Conservation (phyloP, 1,140 invertebrate species). For the Drosophila parabipectinata region DNA sequence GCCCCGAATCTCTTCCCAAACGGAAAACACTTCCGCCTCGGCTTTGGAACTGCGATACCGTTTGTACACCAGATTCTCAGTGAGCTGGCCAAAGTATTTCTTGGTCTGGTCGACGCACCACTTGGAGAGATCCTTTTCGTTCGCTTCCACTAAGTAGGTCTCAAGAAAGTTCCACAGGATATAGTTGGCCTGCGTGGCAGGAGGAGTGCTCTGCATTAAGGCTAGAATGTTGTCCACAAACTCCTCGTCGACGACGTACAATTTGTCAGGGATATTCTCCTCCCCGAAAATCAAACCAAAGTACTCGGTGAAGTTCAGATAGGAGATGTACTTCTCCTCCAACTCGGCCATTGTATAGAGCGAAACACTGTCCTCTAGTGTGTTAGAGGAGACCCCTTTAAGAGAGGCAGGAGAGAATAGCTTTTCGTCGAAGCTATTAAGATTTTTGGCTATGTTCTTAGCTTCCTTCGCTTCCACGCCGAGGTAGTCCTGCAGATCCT, state of each 20-base stretch:
- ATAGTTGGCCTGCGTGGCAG: conserved; percentile 43
- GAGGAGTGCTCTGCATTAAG: conserved; percentile 23
- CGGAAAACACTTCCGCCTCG: conserved; percentile 49
- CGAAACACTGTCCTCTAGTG: not conserved
- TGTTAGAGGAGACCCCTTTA: not conserved
- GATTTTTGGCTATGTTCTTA: conserved; percentile 24
- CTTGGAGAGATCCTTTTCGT: conserved; percentile 3
- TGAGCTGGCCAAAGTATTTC: conserved; percentile 60
- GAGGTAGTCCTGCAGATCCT: conserved; percentile 40
- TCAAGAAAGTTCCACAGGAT: conserved; percentile 59
- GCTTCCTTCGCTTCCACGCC: conserved; percentile 24
- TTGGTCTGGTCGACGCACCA: conserved; percentile 60
- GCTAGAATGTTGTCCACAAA: conserved; percentile 32
- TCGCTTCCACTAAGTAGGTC: conserved; percentile 35
- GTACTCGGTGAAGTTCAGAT: conserved; percentile 61
- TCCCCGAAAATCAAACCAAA: conserved; percentile 46
- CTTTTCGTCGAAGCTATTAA: conserved; percentile 20
- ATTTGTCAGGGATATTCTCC: conserved; percentile 42
- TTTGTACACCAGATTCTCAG: conserved; percentile 62
- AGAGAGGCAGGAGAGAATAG: no score
- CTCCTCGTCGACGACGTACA: conserved; percentile 42
- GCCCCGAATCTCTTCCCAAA: conserved; percentile 60
- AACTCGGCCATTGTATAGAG: conserved; percentile 47
- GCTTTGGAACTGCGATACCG: conserved; percentile 39
- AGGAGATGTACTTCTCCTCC: conserved; percentile 31